Conservation (phyloP, 2,888 invertebrate species). For the Griposia aprilina region DNA sequence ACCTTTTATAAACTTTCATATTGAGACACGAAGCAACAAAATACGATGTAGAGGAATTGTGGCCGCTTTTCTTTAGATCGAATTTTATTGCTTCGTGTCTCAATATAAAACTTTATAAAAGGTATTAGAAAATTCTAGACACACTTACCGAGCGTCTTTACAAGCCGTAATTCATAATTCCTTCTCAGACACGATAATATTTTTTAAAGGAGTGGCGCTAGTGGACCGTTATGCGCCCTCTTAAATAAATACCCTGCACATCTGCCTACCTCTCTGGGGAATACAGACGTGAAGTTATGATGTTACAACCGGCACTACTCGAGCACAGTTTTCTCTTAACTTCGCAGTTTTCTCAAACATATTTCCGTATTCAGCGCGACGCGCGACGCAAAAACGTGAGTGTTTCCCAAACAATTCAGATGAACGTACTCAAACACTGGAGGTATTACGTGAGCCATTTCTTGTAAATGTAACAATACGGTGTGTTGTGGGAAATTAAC, state of each 20-base stretch:
- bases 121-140: too few species aligned
- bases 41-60: too few species aligned
- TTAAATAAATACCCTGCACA: not conserved
- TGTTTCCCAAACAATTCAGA: constrained; percentile 40
- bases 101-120: too few species aligned
- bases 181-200: too few species aligned
- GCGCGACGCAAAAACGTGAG: constrained; percentile 22
- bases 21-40: too few species aligned
- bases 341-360: not conserved
- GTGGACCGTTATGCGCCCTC: too few species aligned
- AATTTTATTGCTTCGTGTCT: too few species aligned
- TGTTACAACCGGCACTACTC: not conserved
- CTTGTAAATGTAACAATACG: constrained; percentile 25
- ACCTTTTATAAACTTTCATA: too few species aligned
- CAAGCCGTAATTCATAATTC: too few species aligned
- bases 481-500: constrained; percentile 23
- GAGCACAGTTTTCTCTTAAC: not conserved
- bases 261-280: not conserved
- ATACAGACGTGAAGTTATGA: not conserved
- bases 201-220: too few species aligned
- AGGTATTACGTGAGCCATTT: constrained; percentile 36
- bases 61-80: too few species aligned
- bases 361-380: not conserved
- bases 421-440: not conserved
- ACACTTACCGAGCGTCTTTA: too few species aligned